These are phyloP conservation scores for Calliopsis andreniformis DNA, from an alignment of 1,140 invertebrate genomes.

Conservation along the genomic window DNA sequence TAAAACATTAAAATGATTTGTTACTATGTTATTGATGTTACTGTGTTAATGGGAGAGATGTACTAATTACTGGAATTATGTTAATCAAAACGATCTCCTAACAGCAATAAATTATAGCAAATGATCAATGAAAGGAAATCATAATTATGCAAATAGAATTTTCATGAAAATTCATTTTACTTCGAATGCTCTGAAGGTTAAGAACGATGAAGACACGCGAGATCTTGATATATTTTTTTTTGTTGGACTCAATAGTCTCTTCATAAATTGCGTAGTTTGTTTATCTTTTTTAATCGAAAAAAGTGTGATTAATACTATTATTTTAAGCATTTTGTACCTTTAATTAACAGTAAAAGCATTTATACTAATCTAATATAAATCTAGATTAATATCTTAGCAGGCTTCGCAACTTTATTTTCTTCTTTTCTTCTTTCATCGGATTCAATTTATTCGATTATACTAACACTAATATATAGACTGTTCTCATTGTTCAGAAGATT, in stretches of 20 bases:
- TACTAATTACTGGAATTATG: background rate
- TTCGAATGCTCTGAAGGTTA: background rate
- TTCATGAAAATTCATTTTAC: conserved; percentile 12
- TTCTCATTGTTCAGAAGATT: no score
- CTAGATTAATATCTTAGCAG: conserved; percentile 17
- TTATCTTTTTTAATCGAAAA: no score
- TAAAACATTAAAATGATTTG: no score
- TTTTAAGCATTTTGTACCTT: background rate
- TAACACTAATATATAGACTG: background rate
- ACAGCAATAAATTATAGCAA: background rate
- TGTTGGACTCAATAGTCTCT: background rate
- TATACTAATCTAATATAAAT: conserved; percentile 1
- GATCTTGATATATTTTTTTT: conserved; percentile 3
- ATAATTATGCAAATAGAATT: background rate
- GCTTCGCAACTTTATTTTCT: conserved; percentile 8
- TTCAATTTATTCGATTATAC: conserved; percentile 26
- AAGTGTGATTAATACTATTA: background rate
- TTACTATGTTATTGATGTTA: no score
- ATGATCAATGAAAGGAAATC: conserved; percentile 4
- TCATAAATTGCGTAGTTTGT: background rate
- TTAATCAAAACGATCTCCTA: background rate
- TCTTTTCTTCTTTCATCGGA: conserved; percentile 26
- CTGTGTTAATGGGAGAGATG: background rate
- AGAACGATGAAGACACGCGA: background rate
- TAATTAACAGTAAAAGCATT: background rate